Base-by-base conservation (phyloP, 2,888 invertebrate species). In the Artemia sp. region DNA sequence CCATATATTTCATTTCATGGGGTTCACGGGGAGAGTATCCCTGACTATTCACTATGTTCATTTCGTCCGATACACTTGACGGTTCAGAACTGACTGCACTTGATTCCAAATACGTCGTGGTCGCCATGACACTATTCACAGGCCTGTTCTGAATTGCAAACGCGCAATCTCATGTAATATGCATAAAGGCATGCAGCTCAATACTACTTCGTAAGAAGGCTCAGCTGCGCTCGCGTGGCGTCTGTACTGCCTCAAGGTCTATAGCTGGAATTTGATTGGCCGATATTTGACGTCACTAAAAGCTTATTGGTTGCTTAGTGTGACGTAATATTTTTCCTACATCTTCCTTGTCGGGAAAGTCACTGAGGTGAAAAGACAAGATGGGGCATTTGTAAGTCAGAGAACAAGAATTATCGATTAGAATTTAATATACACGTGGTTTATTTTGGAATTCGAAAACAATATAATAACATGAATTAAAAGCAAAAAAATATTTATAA, bases 1-100 rank as follows among this genome's bases (percentile, higher is more conserved):
- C 75, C 84, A 89, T 85, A 81, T 94, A 94, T 82, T 94, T 94
- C 92, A 94, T 92, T 81, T 94, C 94, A 77, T 88, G 77, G 71
- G 75, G 72, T 71, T 74, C 73, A 72, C 72, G 70, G 70, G 73
- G 71, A 66, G 72, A 72, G 71, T 72, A 72, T 67, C 72, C 74
- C 70, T 73, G 74, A 52, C 76, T 74, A 75, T 77, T 77, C 73
- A 76, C 78, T 74, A 76, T 78, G 77, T 77, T 79, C 78, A 76
- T 78, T 73, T 74, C 76, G 75, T 75, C 75, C 68, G 74, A 11
- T 69, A 66, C 70, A 67, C 70, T 74, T 72, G 74, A 85, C 79
- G 85, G 79, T 78, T 90, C 90, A 81, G 89, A 86, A 80, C 88
- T 86, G 76, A 85, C 84, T 78, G 84, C 83, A 81, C 84, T 84